These are phyloP conservation scores for Osmoderma eremita DNA, from an alignment of 2,888 invertebrate species.

Conservation along the genomic window DNA sequence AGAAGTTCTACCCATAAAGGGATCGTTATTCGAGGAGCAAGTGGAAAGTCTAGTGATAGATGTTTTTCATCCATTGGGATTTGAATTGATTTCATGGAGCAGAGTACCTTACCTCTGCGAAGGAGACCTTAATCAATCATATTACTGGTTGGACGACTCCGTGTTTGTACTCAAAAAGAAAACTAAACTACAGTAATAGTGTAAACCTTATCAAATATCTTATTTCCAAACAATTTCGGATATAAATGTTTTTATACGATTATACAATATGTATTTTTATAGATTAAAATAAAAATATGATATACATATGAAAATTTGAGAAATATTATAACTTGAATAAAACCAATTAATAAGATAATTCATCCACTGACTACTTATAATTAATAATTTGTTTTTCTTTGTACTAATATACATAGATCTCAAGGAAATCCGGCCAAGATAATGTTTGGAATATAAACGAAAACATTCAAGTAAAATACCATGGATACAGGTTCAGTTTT, in stretches of 20 bases:
- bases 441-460: too few relatives aligned
- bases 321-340: too few relatives aligned
- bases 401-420: too few relatives aligned
- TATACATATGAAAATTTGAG: too few relatives aligned
- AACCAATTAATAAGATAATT: too few relatives aligned
- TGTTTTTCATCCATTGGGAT: slow-evolving; percentile 74
- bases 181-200: slow-evolving; percentile 7
- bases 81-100: slow-evolving; percentile 84
- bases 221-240: slow-evolving; percentile 12
- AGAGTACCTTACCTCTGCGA: slow-evolving; percentile 96
- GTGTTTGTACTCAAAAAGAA: slow-evolving; percentile 79
- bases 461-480: too few relatives aligned
- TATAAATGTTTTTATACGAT: slow-evolving; percentile 18
- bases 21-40: slow-evolving; percentile 81
- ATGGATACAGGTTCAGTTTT: too few relatives aligned
- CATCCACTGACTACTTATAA: too few relatives aligned
- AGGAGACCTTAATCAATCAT: slow-evolving; percentile 91
- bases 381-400: too few relatives aligned
- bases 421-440: too few relatives aligned
- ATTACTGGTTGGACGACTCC: slow-evolving; percentile 91
- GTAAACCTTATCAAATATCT: neutral
- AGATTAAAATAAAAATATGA: too few relatives aligned
- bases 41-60: slow-evolving; percentile 74
- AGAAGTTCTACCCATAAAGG: slow-evolving; percentile 75
- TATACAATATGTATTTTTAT: too few relatives aligned